Percentiles rank a stretch among this genome's conserved stretches.
These are phyloP conservation scores for Atrichornis clamosus DNA, from an alignment of 2,113 vertebrate genomes.

Conservation along the genomic window DNA sequence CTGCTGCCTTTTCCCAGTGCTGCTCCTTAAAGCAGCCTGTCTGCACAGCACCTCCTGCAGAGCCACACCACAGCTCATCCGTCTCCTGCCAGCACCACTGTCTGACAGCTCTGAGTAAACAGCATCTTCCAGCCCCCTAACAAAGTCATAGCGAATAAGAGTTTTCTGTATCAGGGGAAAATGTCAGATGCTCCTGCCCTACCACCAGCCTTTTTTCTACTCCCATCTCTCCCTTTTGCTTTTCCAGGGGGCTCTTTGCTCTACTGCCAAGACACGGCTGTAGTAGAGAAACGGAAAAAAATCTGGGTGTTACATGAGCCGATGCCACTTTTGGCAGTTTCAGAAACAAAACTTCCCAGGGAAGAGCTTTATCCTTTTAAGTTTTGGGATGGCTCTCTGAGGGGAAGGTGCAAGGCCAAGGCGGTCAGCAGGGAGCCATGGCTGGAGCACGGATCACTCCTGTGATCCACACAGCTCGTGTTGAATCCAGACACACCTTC, in stretches of 20 bases:
- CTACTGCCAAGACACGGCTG: background rate
- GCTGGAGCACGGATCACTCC: rapidly evolving
- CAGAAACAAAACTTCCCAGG: background rate
- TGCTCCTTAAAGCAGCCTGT: background rate
- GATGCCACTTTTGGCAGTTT: background rate
- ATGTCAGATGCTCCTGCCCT: background rate
- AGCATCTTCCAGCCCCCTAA: background rate
- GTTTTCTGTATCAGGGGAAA: background rate
- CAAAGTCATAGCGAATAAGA: background rate
- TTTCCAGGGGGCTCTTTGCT: background rate
- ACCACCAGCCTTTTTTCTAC: background rate
- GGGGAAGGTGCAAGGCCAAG: background rate
- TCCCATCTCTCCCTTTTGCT: background rate
- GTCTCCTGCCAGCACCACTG: background rate
- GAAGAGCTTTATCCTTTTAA: background rate
- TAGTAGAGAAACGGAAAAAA: background rate
- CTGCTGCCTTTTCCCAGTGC: background rate
- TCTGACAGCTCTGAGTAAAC: constrained; percentile 4
- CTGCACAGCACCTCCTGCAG: background rate
- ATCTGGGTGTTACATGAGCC: background rate
- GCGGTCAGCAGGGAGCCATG: rapidly evolving
- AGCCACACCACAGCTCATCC: background rate
- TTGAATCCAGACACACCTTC: background rate
- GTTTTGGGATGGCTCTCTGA: background rate
- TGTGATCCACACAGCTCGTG: rapidly evolving